Evolutionary conservation across 2,113 vertebrate species (phyloP), one percentile per base, ranked within the genome.

Genomic region (Lophotis ruficrista): DNA sequence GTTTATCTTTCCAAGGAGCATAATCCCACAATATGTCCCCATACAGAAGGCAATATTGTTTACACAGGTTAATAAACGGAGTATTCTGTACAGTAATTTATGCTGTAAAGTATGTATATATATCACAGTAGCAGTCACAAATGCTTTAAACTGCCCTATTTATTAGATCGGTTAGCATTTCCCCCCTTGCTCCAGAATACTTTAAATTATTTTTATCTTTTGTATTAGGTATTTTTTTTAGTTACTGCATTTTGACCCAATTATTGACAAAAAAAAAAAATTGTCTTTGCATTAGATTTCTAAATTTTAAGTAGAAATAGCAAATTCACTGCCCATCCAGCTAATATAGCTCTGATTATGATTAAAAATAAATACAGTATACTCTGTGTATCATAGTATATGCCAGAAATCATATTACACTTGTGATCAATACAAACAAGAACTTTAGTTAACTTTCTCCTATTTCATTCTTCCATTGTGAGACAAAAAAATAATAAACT

Each of bases 31-130:
- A 7, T 35, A 64, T 14, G 71, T 87, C 76, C 90, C 91, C 92
- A 66, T 78, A 54, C 73, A 77, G 73, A 64, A 83, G 92, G 76
- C 79, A 94, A 82, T 93, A 66, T 77, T 84, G 81, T 96, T 92
- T 95, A 93, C 89, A 83, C 86, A 80, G 86, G 65, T 88, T 95
- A 83, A 87, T 85, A 93, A 97, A 89, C 3, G 2, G 76, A 97
- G 57, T 92, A 57, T 89, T 93, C 93, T 97, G 93, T 97, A 91
- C 51, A 94, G 91, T 96, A 83, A 96, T 96, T 96, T 97, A 97
- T 97, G 95, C 87, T 97, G 79, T 97, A 97, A 96, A 97, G 89
- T 97, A 95, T 97, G 88, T 96, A 91, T 48, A 80, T 94, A 83
- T 23, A 87, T 96, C 94, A 97, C 15, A 5, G 70, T 93, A 96